Base-by-base conservation (phyloP, 2,797 vertebrate genomes). In the Melanotaenia boesemani region DNA sequence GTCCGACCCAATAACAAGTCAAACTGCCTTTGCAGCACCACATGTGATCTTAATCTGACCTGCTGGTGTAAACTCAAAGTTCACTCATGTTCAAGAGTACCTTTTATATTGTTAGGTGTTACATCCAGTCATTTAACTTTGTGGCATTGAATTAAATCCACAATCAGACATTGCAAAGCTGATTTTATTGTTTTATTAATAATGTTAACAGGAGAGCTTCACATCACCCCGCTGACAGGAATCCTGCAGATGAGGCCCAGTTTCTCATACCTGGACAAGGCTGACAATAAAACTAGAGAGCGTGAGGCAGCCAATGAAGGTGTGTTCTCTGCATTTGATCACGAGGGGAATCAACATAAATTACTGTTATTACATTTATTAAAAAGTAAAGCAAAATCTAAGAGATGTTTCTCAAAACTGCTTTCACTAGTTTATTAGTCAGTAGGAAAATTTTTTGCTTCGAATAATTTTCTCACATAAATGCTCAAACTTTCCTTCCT, bases 231-330 rank as follows among this genome's bases (percentile, higher is more conserved):
- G 15, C 92, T 99, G 81, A 96, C 97, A 0, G 98, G 98, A 76
- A 98, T 99, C 92, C 95, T 99, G 67, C 98, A 99, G 89, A 92
- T 99, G 93, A 96, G 97, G 63, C 98, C 98, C 54, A 98, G 97
- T 88, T 99, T 99, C 90, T 94, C 96, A 22, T 99, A 99, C 81
- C 83, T 99, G 92, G 98, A 99, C 86, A 98, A 97, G 90, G 98
- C 98, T 0, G 98, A 99, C 76, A 93, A 92, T 81, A 99, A 98
- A 91, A 97, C 97, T 84, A 91, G 96, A 39, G 98, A 99, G 90
- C 94, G 97, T 72, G 98, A 99, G 86, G 97, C 96, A 0, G 97
- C 96, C 71, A 97, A 96, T 32, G 98, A 99, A 90, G 98, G 98
- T 98, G 64, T 48, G 16, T 16, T 37, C 32, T 30, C 6, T 7